Evolutionary conservation across 2,888 invertebrate species (phyloP).

Genomic region (Dryobota labecula): DNA sequence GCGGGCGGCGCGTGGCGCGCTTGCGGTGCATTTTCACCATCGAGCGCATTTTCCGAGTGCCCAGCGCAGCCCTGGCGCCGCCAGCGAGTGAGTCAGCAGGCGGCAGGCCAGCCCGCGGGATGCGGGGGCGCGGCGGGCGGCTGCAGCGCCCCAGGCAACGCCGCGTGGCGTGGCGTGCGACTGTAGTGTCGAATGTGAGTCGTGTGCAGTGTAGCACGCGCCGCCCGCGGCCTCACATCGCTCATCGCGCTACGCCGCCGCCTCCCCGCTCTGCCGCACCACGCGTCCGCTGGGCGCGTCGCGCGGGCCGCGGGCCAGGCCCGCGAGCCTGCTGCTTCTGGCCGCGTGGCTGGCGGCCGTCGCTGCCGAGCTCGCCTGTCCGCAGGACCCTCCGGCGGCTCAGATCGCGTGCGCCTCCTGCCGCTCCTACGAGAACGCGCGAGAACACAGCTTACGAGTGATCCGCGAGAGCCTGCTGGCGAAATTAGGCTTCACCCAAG

Average conservation of each 20-base stretch:
- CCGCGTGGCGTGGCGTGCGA: slow-evolving; percentile 67
- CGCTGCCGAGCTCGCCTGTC: slow-evolving; percentile 84
- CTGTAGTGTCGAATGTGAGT: slow-evolving; percentile 75
- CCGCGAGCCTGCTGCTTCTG: slow-evolving; percentile 90
- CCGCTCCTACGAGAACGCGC: slow-evolving; percentile 90
- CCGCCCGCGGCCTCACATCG: slow-evolving; percentile 88
- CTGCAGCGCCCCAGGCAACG: slow-evolving; percentile 68
- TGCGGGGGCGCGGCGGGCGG: slow-evolving; percentile 67
- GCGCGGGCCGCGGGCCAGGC: slow-evolving; percentile 91
- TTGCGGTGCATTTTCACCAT: slow-evolving; percentile 43
- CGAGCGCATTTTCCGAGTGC: slow-evolving; percentile 54
- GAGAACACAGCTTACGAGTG: slow-evolving; percentile 91
- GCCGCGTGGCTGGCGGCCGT: slow-evolving; percentile 88
- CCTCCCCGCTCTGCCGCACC: slow-evolving; percentile 89
- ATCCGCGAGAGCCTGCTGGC: slow-evolving; percentile 92
- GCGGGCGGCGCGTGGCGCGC: slow-evolving; percentile 51
- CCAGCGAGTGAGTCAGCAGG: slow-evolving; percentile 65
- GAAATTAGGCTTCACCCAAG: slow-evolving; percentile 91
- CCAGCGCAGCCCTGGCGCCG: slow-evolving; percentile 59
- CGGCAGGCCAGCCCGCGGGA: slow-evolving; percentile 69
- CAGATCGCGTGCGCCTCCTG: slow-evolving; percentile 89
- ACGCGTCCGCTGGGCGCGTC: slow-evolving; percentile 90
- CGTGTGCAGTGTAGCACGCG: slow-evolving; percentile 88
- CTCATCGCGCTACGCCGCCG: slow-evolving; percentile 87
- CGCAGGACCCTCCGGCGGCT: slow-evolving; percentile 79